Base-by-base conservation (phyloP, 2,113 vertebrate genomes). In the Theristicus caerulescens region DNA sequence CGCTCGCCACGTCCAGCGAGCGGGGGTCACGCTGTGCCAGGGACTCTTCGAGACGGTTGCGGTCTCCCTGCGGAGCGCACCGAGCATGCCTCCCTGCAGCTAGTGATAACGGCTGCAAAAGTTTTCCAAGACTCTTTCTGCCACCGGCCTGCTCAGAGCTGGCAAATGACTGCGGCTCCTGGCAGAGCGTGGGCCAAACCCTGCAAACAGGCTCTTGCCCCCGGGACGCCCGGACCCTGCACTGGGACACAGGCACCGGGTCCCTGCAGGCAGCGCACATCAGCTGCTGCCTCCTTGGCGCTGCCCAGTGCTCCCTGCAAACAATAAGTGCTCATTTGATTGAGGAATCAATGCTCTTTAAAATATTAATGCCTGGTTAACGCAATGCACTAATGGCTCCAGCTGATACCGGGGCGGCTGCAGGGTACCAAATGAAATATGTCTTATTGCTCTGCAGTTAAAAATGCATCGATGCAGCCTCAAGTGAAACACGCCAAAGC, bases 1-100 rank as follows among this genome's bases (percentile, higher is more conserved):
- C 6, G 2, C 67, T 67, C 19, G 2, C 34, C 26, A 3, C 1
- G 6, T 17, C 59, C 3, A 0, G 38, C 2, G 1, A 12, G 24
- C 13, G 11, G 24, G 10, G 27, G 20, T 8, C 8, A 0, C 2
- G 4, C 62, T 51, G 32, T 18, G n/a, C 46, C 54, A n/a, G 42
- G 27, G 22, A 9, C 61, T 26, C 54, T 5, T 32, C 0, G 4
- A 54, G 73, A 19, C 2, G 1, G 40, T 1, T 9, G 17, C 19
- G 44, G 49, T 25, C n/a, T 78, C 51, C 71, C 32, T 31, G 1
- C 3, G 3, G 76, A 40, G 74, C 7, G 2, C 38, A 4, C 51
- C 1, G 36, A 61, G 46, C 10, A 2, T 34, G 27, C 31, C 49
- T 61, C 46, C 44, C 46, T 24, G 22, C 15, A 47, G 55, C 32